phyloP scores from a whole-genome alignment of 2,888 invertebrate species.

The Hyppa rectilinea region DNA sequence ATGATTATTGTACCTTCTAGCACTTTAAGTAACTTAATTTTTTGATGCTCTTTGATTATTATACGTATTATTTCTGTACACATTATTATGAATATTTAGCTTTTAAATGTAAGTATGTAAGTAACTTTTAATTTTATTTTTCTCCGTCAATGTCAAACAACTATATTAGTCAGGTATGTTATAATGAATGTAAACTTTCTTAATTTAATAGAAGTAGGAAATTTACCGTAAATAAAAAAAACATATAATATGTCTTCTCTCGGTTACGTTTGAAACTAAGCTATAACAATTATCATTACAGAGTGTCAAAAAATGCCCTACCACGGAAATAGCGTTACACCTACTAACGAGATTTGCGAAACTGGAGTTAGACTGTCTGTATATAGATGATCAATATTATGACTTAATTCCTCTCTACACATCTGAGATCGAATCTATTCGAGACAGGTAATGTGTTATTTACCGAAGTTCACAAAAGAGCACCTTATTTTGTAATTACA shows the following conservation, averaged over 20 bases:
- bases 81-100: too few relatives aligned
- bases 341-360: constrained; percentile 92
- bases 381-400: constrained; percentile 94
- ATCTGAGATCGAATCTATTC: constrained; percentile 92
- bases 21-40: not conserved
- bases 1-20: constrained; percentile 8
- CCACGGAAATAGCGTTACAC: constrained; percentile 88
- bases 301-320: constrained; percentile 87
- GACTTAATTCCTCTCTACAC: constrained; percentile 93
- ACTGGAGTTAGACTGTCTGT: constrained; percentile 93
- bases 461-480: too few relatives aligned
- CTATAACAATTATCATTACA: constrained; percentile 64
- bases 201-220: too few relatives aligned
- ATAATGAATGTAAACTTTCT: too few relatives aligned
- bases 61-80: too few relatives aligned
- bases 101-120: too few relatives aligned
- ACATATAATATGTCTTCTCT: not conserved
- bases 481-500: too few relatives aligned
- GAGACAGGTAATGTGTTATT: constrained; percentile 89
- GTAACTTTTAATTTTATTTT: not conserved
- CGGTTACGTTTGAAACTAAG: not conserved
- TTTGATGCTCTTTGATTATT: too few relatives aligned
- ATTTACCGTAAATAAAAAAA: not conserved
- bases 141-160: not conserved
- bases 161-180: too few relatives aligned